These are phyloP conservation scores for Charanyca ferruginea DNA, from an alignment of 2,888 invertebrate genomes.

Conservation along the genomic window DNA sequence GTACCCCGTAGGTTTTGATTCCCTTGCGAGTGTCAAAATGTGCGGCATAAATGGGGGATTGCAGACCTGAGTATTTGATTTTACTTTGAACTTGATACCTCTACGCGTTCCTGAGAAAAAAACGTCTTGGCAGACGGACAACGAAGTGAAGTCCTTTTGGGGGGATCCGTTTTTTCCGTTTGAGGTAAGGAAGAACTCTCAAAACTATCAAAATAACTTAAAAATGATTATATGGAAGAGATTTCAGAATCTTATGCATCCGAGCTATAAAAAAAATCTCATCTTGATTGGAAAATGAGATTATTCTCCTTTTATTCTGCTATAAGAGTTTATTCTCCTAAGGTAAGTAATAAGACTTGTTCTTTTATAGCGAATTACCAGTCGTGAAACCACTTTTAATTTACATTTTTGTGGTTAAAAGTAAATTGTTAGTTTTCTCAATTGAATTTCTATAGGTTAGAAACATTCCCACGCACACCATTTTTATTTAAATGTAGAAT, in stretches of 20 bases:
- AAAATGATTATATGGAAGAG: neutral
- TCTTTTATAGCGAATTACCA: constrained; percentile 6
- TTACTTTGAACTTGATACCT: no score
- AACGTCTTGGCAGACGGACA: no score
- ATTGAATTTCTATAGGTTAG: neutral
- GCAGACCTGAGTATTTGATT: no score
- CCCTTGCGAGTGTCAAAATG: no score
- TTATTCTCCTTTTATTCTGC: no score
- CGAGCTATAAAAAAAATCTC: neutral
- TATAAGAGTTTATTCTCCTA: constrained; percentile 17
- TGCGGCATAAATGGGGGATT: no score
- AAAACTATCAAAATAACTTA: neutral
- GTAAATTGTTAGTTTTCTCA: neutral
- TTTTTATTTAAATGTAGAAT: constrained; percentile 12
- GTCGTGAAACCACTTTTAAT: constrained; percentile 2
- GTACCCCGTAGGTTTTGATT: no score
- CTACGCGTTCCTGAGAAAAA: no score
- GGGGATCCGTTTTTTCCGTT: no score
- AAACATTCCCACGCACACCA: constrained; percentile 12
- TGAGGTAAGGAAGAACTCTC: no score
- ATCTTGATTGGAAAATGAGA: no score
- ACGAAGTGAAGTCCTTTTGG: no score
- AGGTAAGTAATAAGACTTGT: constrained; percentile 6
- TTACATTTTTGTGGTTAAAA: constrained; percentile 15
- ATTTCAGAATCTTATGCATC: neutral